phyloP scores from a whole-genome alignment of 2,888 invertebrate genomes.

The Cabera pusaria region DNA sequence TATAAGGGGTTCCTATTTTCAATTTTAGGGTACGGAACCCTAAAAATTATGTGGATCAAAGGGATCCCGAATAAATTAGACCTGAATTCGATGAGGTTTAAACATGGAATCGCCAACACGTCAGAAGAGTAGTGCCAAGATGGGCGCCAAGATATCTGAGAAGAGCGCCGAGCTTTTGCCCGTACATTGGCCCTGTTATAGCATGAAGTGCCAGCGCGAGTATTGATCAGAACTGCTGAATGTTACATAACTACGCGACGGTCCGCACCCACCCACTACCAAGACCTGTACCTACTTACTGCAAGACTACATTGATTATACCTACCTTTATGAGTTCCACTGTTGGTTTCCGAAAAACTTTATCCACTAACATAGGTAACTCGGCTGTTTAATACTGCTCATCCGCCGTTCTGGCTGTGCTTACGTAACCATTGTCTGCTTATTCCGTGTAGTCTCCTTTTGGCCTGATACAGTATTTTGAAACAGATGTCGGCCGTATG shows the following conservation, averaged over 20 bases:
- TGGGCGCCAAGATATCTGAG: slow-evolving; percentile 52
- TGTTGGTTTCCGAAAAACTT: slow-evolving; percentile 41
- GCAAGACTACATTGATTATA: slow-evolving; percentile 52
- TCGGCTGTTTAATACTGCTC: slow-evolving; percentile 24
- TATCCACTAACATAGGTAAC: slow-evolving; percentile 28
- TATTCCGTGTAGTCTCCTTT: slow-evolving; percentile 10
- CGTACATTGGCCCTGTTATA: slow-evolving; percentile 69
- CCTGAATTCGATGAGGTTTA: slow-evolving; percentile 33
- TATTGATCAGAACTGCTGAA: slow-evolving; percentile 77
- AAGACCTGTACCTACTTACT: slow-evolving; percentile 40
- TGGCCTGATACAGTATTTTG: too few relatives aligned
- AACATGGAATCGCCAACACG: slow-evolving; percentile 38
- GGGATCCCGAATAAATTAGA: neutral
- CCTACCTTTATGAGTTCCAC: slow-evolving; percentile 31
- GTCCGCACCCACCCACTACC: slow-evolving; percentile 40
- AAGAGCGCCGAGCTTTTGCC: slow-evolving; percentile 51
- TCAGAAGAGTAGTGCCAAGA: slow-evolving; percentile 49
- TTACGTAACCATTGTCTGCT: slow-evolving; percentile 31
- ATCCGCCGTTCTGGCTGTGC: slow-evolving; percentile 20
- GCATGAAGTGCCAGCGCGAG: slow-evolving; percentile 62
- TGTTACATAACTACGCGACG: slow-evolving; percentile 68
- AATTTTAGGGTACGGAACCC: too few relatives aligned
- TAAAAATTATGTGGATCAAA: too few relatives aligned
- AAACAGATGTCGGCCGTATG: too few relatives aligned
- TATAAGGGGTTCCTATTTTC: too few relatives aligned